Conservation (phyloP, 2,888 invertebrate genomes). For the Cactoblastis cactorum region DNA sequence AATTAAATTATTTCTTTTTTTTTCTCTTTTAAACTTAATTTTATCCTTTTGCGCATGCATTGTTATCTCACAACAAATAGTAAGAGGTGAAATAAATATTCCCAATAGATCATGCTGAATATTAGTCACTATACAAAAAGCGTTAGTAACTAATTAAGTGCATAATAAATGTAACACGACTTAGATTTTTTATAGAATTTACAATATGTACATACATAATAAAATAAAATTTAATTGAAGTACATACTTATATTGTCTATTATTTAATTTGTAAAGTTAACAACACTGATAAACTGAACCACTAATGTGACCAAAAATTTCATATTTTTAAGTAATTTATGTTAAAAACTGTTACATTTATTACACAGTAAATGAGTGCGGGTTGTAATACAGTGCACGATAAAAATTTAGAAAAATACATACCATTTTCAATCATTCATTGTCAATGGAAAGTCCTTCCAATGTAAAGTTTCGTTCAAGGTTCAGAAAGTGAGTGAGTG, state of each 20-base stretch:
- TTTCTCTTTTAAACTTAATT: background rate
- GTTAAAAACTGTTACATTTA: constrained; percentile 30
- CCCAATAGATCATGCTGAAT: constrained; percentile 43
- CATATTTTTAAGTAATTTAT: background rate
- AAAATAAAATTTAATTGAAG: no score
- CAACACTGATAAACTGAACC: no score
- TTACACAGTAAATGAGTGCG: constrained; percentile 60
- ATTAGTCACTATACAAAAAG: constrained; percentile 52
- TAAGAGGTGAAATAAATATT: constrained; percentile 43
- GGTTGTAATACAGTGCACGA: constrained; percentile 63
- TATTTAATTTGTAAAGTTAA: no score
- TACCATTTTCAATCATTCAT: constrained; percentile 69
- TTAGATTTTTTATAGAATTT: background rate
- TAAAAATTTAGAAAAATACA: constrained; percentile 65
- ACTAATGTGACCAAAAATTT: no score
- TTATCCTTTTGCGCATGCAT: constrained; percentile 30
- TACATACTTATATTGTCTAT: no score
- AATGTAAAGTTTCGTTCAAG: constrained; percentile 39
- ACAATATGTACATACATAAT: no score
- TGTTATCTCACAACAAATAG: constrained; percentile 79
- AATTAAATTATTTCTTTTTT: background rate
- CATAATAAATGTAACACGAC: constrained; percentile 34
- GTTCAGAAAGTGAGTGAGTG: constrained; percentile 48
- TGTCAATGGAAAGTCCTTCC: constrained; percentile 33
- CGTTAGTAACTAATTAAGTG: constrained; percentile 45